A percentile compares a stretch with the other conserved stretches of the same genome.
Evolutionary conservation across 1,140 invertebrate species (phyloP).

Genomic region (Drosophila cardini): DNA sequence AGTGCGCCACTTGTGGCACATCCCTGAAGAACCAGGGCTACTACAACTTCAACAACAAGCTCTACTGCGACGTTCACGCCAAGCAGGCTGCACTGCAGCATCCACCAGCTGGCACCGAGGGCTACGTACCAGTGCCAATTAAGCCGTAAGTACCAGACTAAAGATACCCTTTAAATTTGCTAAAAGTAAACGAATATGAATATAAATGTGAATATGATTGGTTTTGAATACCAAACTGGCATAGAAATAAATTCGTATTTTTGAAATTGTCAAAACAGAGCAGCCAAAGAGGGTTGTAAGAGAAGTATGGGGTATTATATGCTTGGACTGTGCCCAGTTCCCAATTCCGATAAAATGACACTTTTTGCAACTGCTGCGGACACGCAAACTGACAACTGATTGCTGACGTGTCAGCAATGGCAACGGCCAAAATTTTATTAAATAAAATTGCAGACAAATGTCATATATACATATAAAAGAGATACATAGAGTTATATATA

Average conservation of each 20-base stretch:
- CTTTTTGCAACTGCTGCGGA: conserved; percentile 41
- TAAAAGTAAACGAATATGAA: conserved; percentile 25
- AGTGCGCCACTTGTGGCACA: conserved; percentile 96
- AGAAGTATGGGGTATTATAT: conserved; percentile 9
- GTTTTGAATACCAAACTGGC: conserved; percentile 45
- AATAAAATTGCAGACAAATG: conserved; percentile 64
- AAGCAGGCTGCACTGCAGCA: conserved; percentile 94
- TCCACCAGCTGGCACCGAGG: conserved; percentile 89
- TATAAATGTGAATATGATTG: conserved; percentile 11
- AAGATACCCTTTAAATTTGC: conserved; percentile 10
- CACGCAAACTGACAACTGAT: conserved; percentile 74
- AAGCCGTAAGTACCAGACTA: conserved; percentile 89
- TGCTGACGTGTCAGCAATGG: conserved; percentile 54
- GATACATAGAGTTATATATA: no score
- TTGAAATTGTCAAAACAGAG: conserved; percentile 54
- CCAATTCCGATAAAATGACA: conserved; percentile 28
- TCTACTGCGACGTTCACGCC: conserved; percentile 98
- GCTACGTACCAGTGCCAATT: conserved; percentile 91
- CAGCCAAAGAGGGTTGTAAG: not conserved
- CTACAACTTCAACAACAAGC: conserved; percentile 97
- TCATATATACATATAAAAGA: not conserved
- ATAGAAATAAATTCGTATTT: conserved; percentile 69
- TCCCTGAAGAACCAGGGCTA: conserved; percentile 98
- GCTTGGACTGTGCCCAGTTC: conserved; percentile 2
- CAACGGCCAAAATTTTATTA: conserved; percentile 68